Base-by-base conservation (phyloP, 1,140 invertebrate genomes). In the Triops cancriformis region DNA sequence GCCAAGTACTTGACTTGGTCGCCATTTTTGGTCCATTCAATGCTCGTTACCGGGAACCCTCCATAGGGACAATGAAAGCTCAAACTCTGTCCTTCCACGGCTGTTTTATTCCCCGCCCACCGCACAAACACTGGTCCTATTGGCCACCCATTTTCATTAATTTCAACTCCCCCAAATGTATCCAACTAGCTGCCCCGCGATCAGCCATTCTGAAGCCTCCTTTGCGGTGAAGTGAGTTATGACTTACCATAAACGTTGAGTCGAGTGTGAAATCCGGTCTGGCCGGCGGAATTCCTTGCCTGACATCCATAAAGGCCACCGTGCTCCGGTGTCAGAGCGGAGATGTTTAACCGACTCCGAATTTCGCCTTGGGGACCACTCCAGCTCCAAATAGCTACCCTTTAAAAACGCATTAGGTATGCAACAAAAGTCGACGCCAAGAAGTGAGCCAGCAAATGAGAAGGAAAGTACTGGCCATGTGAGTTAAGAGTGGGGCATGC, bases 221-320 rank as follows among this genome's bases (percentile, higher is more conserved):
- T 64, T 64, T 64, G 14, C 27, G n/a, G 37, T 27, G 26, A 26
- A 0, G 1, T 0, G 64, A 41, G 41, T 18, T 28, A 45, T 11
- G 28, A 80, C 87, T 86, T 88, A 94, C 93, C 94, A 84, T 95
- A 95, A 81, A 96, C 90, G 85, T 95, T 95, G 64, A 96, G 86
- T 79, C 92, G 87, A 14, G 92, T 92, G 23, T 90, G 88, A 86
- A 74, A 93, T 12, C 88, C 87, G 42, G 89, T 89, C 83, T 88
- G 88, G n/a, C n/a, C 26, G 23, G 74, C 74, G 14, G 31, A 28
- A 51, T 76, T n/a, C 14, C 26, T 27, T n/a, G 42, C 64, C 11
- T 89, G 89, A 84, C 96, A 98, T 26, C 90, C 89, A 84, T 96
- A 98, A 83, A 95, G 91, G 12, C 95, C 96, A 73, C 95, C 95